Conservation (phyloP, 2,888 invertebrate genomes). For the Aleiodes alternator region DNA sequence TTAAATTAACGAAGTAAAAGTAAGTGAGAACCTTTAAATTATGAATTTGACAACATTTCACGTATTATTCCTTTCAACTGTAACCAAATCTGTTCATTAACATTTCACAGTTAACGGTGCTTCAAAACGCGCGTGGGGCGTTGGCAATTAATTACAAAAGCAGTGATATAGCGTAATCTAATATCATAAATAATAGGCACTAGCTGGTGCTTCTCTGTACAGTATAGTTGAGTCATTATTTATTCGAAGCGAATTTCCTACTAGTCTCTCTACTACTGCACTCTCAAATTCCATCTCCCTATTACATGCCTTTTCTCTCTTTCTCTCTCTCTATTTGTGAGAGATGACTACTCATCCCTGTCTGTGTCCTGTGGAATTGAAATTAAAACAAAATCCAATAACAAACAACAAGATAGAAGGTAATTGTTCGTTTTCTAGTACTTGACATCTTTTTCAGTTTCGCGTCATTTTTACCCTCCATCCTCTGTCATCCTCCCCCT, state of each 20-base stretch:
- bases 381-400: slow-evolving; percentile 31
- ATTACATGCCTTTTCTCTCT: not conserved
- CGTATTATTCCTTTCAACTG: not conserved
- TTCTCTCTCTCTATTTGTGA: slow-evolving; percentile 20
- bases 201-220: slow-evolving; percentile 35
- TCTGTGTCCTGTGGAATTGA: slow-evolving; percentile 38
- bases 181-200: slow-evolving; percentile 66
- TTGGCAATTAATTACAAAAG: slow-evolving; percentile 64
- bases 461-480: not conserved
- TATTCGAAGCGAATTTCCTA: slow-evolving; percentile 58
- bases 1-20: not conserved
- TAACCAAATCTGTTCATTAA: slow-evolving; percentile 63
- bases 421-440: slow-evolving; percentile 15
- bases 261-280: slow-evolving; percentile 31
- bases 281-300: slow-evolving; percentile 28
- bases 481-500: not conserved
- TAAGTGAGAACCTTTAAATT: not conserved
- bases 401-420: slow-evolving; percentile 2
- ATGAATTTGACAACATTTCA: slow-evolving; percentile 3
- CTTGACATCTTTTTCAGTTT: slow-evolving; percentile 1
- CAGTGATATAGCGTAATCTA: slow-evolving; percentile 65
- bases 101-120: slow-evolving; percentile 61
- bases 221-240: slow-evolving; percentile 59
- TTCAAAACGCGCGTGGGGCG: slow-evolving; percentile 56
- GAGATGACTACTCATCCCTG: not conserved